Conservation (phyloP, 2,888 invertebrate genomes). For the Entomobrya proxima region DNA sequence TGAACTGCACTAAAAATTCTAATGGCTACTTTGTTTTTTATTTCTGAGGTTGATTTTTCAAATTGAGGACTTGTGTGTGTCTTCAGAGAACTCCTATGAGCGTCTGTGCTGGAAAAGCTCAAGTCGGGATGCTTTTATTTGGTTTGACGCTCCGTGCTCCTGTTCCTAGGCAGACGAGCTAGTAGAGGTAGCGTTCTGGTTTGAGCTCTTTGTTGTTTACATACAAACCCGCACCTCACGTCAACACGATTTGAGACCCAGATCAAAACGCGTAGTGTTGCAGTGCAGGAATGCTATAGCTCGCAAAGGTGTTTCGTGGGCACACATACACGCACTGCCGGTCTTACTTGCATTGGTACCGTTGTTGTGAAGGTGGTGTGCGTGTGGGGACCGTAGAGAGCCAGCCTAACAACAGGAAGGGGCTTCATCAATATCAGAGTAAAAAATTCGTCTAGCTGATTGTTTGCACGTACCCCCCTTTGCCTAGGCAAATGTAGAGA, state of each 20-base stretch:
- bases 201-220: conserved; percentile 2
- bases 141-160: background rate
- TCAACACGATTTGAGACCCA: background rate
- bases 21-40: background rate
- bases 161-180: background rate
- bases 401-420: background rate
- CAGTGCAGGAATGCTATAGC: background rate
- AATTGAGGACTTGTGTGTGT: background rate
- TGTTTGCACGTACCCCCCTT: conserved; percentile 28
- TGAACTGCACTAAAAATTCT: background rate
- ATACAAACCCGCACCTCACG: too few species aligned
- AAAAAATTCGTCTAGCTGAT: conserved; percentile 24
- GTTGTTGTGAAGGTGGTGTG: background rate
- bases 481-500: background rate
- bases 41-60: background rate
- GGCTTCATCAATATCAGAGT: background rate
- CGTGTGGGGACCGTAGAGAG: background rate
- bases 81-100: background rate
- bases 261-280: background rate
- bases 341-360: background rate
- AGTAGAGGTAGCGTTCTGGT: background rate
- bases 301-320: background rate
- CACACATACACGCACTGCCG: conserved; percentile 1
- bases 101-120: background rate
- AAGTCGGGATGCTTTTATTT: conserved; percentile 19